These are phyloP conservation scores for Herpailurus yagouaroundi DNA, from an alignment of 2,113 vertebrate species.

Conservation along the genomic window DNA sequence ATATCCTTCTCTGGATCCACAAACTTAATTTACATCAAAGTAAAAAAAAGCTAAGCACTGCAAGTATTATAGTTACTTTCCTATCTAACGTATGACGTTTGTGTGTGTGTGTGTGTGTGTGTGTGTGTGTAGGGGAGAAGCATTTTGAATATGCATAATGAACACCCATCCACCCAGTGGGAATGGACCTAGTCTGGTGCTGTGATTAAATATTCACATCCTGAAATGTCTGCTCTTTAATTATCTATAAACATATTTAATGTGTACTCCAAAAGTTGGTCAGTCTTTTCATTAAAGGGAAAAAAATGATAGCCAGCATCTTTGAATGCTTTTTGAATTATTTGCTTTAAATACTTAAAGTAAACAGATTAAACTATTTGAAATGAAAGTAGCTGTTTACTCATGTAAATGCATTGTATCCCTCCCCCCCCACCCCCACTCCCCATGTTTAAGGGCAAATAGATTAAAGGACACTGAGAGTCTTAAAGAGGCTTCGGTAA, in stretches of 20 bases:
- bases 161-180: background rate
- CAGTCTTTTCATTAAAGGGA: slow-evolving; percentile 51
- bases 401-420: slow-evolving; percentile 84
- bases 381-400: slow-evolving; percentile 86
- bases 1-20: background rate
- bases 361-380: slow-evolving; percentile 91
- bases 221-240: background rate
- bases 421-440: too few relatives aligned
- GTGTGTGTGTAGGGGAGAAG: background rate
- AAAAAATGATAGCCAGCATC: slow-evolving; percentile 81
- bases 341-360: slow-evolving; percentile 89
- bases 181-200: background rate
- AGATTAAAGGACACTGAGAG: slow-evolving; percentile 78
- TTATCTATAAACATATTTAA: background rate
- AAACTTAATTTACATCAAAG: background rate
- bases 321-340: slow-evolving; percentile 86
- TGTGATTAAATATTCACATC: background rate
- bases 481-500: slow-evolving; percentile 50
- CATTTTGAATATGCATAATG: background rate
- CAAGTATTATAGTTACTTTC: background rate
- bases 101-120: background rate
- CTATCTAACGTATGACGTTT: background rate
- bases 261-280: slow-evolving; percentile 43
- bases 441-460: slow-evolving; percentile 63
- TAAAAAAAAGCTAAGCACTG: background rate